Evolutionary conservation across 2,888 invertebrate species (phyloP).

Genomic region (Catocala sponsa): DNA sequence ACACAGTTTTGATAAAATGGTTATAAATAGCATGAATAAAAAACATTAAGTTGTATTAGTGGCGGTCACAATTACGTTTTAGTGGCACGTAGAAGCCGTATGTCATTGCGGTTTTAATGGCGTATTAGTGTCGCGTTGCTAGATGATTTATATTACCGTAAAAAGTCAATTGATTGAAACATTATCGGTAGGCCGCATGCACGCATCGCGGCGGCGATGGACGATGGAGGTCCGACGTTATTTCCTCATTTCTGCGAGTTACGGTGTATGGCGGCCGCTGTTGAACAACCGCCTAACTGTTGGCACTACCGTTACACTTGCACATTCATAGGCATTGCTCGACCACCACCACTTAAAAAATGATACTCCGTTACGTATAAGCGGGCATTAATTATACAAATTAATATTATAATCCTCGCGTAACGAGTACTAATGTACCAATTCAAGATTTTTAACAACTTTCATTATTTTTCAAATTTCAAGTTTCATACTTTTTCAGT

Average conservation of each 20-base stretch:
- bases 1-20: neutral
- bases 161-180: conserved; percentile 44
- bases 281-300: conserved; percentile 67
- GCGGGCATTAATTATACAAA: conserved; percentile 39
- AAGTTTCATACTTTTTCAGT: conserved; percentile 28
- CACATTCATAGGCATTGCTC: conserved; percentile 45
- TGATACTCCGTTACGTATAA: conserved; percentile 44
- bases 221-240: conserved; percentile 53
- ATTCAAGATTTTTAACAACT: conserved; percentile 6
- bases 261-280: conserved; percentile 60
- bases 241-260: conserved; percentile 73
- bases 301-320: conserved; percentile 63
- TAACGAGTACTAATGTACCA: conserved; percentile 16
- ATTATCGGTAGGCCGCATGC: conserved; percentile 54
- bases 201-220: conserved; percentile 39
- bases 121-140: conserved; percentile 5
- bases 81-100: conserved; percentile 4
- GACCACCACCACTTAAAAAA: conserved; percentile 35
- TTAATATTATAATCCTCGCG: conserved; percentile 29
- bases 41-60: conserved; percentile 1
- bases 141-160: conserved; percentile 32
- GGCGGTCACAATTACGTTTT: conserved; percentile 2
- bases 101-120: conserved; percentile 13
- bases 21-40: neutral
- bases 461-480: conserved; percentile 20